Percentiles rank a stretch among this genome's conserved stretches.
Conservation (phyloP, 37 sponge, comb jelly and placozoan species). For the Amphimedon queenslandica region DNA sequence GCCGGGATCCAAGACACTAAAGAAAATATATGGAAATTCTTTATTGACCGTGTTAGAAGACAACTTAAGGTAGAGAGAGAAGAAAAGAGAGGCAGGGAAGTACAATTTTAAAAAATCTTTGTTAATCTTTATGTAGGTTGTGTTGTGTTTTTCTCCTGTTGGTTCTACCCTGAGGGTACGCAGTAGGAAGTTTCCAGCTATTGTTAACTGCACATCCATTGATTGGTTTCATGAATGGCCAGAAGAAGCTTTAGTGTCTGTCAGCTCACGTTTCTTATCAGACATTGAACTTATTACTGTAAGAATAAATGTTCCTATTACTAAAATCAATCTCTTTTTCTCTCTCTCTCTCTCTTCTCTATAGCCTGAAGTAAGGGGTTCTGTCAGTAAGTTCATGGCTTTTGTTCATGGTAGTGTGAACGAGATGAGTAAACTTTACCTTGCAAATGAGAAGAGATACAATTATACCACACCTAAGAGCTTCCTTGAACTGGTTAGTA, state of each 20-base stretch:
- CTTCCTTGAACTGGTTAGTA: conserved; percentile 89
- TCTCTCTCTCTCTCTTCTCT: not conserved
- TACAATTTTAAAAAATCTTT: not conserved
- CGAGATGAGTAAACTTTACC: conserved; percentile 82
- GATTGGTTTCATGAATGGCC: conserved; percentile 99
- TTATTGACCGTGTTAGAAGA: conserved; percentile 88
- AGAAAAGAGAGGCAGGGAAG: too few relatives aligned
- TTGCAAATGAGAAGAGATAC: conserved; percentile 91
- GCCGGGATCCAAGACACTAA: conserved; percentile 87
- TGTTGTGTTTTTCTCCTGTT: conserved; percentile 98
- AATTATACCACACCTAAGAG: conserved; percentile 99
- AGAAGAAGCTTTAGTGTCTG: conserved; percentile 91
- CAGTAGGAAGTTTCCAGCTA: conserved; percentile 94
- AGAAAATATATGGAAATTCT: conserved; percentile 98
- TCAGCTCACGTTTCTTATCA: conserved; percentile 86
- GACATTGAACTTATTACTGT: conserved; percentile 84
- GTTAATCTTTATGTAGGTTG: conserved; percentile 46
- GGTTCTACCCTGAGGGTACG: conserved; percentile 91
- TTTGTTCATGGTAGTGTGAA: conserved; percentile 93
- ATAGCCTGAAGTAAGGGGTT: conserved; percentile 59
- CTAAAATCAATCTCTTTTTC: not conserved
- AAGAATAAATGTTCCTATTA: conserved; percentile 8
- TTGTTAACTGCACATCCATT: conserved; percentile 96
- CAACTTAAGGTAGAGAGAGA: conserved; percentile 76
- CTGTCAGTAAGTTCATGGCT: conserved; percentile 92